These are phyloP conservation scores for Rousettus madagascariensis DNA, from an alignment of 2,797 vertebrate species.

Conservation along the genomic window DNA sequence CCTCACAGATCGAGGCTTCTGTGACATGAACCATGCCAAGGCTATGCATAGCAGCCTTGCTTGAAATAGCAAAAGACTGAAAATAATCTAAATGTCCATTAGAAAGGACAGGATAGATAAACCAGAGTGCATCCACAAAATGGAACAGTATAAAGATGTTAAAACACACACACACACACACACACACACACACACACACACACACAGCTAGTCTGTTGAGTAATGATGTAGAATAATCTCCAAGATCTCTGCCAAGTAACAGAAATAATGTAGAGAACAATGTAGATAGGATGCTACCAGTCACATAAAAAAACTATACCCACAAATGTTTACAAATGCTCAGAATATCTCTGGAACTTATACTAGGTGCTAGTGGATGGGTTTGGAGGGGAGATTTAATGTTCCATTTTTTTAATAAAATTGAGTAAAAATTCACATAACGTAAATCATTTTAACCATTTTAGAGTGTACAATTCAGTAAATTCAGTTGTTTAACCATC, in stretches of 20 bases:
- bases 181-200: too few relatives aligned
- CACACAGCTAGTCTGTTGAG: not conserved
- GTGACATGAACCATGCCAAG: not conserved
- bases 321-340: not conserved
- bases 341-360: not conserved
- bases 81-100: not conserved
- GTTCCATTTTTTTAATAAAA: not conserved
- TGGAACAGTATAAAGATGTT: not conserved
- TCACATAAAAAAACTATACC: not conserved
- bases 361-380: not conserved
- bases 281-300: not conserved
- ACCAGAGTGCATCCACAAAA: not conserved
- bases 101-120: not conserved
- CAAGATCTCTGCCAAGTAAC: not conserved
- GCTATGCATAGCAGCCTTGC: not conserved
- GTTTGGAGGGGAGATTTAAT: not conserved
- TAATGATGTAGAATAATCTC: not conserved
- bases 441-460: not conserved
- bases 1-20: not conserved
- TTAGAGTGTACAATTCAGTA: not conserved
- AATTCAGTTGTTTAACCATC: not conserved
- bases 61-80: constrained; percentile 8
- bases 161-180: too few relatives aligned
- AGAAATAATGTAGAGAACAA: not conserved
- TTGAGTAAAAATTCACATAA: not conserved